Base-by-base conservation (phyloP, 1,140 invertebrate genomes). In the Anastrepha ludens region DNA sequence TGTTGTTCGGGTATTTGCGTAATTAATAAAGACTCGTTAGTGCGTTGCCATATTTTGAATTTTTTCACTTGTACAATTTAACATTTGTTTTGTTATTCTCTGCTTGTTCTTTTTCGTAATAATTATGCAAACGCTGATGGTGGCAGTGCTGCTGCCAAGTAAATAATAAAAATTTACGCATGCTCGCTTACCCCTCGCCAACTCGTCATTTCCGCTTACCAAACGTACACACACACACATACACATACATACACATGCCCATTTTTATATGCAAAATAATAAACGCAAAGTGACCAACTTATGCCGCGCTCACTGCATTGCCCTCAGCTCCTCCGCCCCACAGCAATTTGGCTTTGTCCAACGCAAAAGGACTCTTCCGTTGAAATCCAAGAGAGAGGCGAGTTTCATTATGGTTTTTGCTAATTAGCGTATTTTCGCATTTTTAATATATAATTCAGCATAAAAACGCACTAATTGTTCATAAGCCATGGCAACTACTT, bases 21-120 rank as follows among this genome's bases (percentile, higher is more conserved):
- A 81, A 81, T 81, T 81, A 81, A 81, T 81, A 81, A 81, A 47
- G 74, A 81, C 74, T 58, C 74, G 74, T 81, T 81, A 81, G 74
- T 55, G 74, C 74, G 74, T 81, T 81, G 74, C 17, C 44, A 81
- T 81, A 81, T 81, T 81, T 81, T 81, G 17, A 1, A 58, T 55
- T 81, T 81, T 78, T 41, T 81, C 55, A 47, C 15, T 74, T 29
- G 29, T 17, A 55, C 15, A 81, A 50, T 81, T 44, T 55, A 81
- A 81, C 15, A 55, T 81, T 58, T 20, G 74, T 81, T 81, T 81
- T 81, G 74, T 55, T 81, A 17, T 62, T 5, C 15, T 62, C 15
- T 13, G 60, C 17, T 62, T 67, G 6, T n/a, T 50, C 47, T n/a
- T 50, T 50, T 55, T n/a, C 9, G 44, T 81, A 74, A 74, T 81